Conservation (phyloP, 2,888 invertebrate species). For the Sarcophaga rosellei region DNA sequence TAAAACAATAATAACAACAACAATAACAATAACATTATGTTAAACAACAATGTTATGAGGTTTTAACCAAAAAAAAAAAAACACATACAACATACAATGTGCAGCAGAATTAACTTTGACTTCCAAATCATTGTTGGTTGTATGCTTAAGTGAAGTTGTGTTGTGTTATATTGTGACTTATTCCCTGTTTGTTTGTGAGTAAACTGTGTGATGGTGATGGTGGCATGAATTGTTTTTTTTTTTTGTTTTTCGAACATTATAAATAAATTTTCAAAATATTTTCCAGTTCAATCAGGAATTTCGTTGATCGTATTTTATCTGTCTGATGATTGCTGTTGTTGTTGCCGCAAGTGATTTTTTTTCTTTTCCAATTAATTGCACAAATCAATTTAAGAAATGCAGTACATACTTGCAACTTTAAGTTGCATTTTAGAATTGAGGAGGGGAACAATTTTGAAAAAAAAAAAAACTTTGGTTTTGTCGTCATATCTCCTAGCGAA, state of each 20-base stretch:
- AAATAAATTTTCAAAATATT: slow-evolving; percentile 67
- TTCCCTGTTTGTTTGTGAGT: too few species aligned
- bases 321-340: slow-evolving; percentile 66
- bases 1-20: slow-evolving; percentile 9
- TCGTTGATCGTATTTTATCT: slow-evolving; percentile 38
- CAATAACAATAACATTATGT: too few species aligned
- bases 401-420: slow-evolving; percentile 60
- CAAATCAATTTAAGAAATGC: slow-evolving; percentile 79
- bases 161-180: background rate
- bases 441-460: slow-evolving; percentile 30
- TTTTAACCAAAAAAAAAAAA: background rate
- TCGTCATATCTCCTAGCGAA: slow-evolving; percentile 11
- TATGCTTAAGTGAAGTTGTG: background rate
- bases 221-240: slow-evolving; percentile 28
- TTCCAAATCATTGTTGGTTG: too few species aligned
- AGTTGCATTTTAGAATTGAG: slow-evolving; percentile 53
- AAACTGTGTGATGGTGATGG: too few species aligned
- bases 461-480: background rate
- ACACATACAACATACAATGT: too few species aligned
- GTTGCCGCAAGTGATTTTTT: slow-evolving; percentile 69
- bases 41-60: slow-evolving; percentile 18
- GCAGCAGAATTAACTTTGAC: too few species aligned
- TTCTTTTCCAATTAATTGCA: slow-evolving; percentile 77
- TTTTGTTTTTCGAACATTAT: slow-evolving; percentile 56
- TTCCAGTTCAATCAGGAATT: slow-evolving; percentile 65